phyloP scores from a whole-genome alignment of 2,888 invertebrate species.

The Leptinotarsa rubiginosa region DNA sequence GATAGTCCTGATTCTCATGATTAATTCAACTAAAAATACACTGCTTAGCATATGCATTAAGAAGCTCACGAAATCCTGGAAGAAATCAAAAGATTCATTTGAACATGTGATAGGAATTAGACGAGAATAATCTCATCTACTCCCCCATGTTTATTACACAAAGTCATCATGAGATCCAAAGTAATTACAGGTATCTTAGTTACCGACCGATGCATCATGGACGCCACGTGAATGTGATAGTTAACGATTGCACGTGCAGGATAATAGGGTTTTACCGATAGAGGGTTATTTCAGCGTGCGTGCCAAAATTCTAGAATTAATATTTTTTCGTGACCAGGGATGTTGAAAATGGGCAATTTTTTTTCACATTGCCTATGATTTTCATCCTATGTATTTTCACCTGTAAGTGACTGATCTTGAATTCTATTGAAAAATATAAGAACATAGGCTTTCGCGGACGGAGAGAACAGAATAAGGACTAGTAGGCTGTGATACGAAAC shows the following conservation, averaged over 20 bases:
- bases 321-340: not conserved
- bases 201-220: conserved; percentile 6
- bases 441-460: too few species aligned
- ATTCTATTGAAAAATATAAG: too few species aligned
- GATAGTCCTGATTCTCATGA: too few species aligned
- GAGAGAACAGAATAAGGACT: too few species aligned
- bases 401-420: too few species aligned
- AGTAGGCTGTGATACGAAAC: too few species aligned
- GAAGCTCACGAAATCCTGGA: not conserved
- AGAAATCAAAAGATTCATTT: not conserved
- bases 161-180: conserved; percentile 5
- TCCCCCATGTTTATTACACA: conserved; percentile 8
- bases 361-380: not conserved
- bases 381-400: not conserved
- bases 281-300: conserved; percentile 14
- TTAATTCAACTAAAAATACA: too few species aligned
- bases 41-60: too few species aligned
- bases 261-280: conserved; percentile 32
- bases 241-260: conserved; percentile 34
- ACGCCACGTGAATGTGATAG: conserved; percentile 35
- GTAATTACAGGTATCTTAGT: conserved; percentile 28
- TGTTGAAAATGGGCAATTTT: not conserved
- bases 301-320: not conserved
- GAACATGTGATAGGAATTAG: not conserved
- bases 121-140: not conserved